Percentiles rank a stretch among this genome's conserved stretches.
These are phyloP conservation scores for Eurystomus gularis DNA, from an alignment of 2,113 vertebrate genomes.

Conservation along the genomic window DNA sequence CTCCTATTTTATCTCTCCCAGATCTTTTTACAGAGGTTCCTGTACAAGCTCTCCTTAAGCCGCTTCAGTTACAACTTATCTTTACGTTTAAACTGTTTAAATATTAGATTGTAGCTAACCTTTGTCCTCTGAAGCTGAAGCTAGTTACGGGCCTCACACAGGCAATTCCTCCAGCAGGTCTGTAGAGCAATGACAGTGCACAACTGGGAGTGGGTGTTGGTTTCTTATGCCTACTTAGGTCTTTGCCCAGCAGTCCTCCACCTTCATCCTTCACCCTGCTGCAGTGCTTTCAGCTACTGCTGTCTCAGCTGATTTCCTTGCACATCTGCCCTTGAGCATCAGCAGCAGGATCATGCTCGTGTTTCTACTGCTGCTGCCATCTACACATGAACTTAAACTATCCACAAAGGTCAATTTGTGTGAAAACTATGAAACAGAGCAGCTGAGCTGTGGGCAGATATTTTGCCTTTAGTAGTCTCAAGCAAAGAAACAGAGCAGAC, in stretches of 20 bases:
- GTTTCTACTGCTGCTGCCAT: not conserved
- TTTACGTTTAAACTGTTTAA: not conserved
- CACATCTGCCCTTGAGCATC: not conserved
- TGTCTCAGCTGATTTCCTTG: not conserved
- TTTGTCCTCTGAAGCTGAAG: not conserved
- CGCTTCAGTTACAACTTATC: not conserved
- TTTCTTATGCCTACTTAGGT: not conserved
- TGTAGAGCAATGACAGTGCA: not conserved
- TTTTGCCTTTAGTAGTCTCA: not conserved
- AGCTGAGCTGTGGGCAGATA: not conserved
- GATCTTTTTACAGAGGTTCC: not conserved
- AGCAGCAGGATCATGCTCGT: not conserved
- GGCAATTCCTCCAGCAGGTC: not conserved
- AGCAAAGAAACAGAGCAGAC: not conserved
- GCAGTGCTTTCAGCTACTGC: not conserved
- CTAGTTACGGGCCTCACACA: fast-evolving
- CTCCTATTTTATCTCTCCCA: not conserved
- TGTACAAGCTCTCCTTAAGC: not conserved
- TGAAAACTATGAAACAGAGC: not conserved
- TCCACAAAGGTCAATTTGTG: not conserved
- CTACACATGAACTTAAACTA: not conserved
- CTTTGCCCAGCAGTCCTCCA: not conserved
- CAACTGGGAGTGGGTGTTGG: not conserved
- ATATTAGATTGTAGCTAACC: not conserved
- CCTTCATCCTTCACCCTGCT: not conserved